Base-by-base conservation (phyloP, 35 echinoderm and acorn worm species). In the Anneissia japonica region DNA sequence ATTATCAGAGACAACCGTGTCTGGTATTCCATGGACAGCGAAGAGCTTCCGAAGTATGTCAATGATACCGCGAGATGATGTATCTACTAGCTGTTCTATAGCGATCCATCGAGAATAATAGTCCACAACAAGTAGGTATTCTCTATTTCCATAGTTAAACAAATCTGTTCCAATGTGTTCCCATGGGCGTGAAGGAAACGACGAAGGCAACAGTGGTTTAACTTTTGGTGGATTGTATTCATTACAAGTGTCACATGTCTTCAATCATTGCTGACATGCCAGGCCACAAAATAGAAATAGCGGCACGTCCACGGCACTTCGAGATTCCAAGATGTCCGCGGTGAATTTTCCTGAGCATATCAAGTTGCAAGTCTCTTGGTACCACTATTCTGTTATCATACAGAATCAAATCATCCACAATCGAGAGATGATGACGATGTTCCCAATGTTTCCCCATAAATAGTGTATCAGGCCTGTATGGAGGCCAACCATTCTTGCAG, bases 151-250 rank as follows among this genome's bases (percentile, higher is more conserved):
- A 30, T 30, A 73, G 1, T 89, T 34, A 46, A 89, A 83, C 32
- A 89, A 38, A 36, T 89, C 87, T 19, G 38, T 90, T 29, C 76
- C 75, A 37, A 85, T 12, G 10, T 83, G 37, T 56, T 91, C 39
- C 89, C 89, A 91, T 78, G 89, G 89, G 16, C 89, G 37, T 38
- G 38, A 56, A 55, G 89, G 89, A 34, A 91, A 86, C 6, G 82
- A 85, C 29, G 89, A 43, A 16, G 82, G 74, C 74, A 91, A 80
- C 28, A 91, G 56, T 45, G 83, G 89, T 79, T 91, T 83, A 12
- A 43, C 51, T 33, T 32, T 78, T 35, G 79, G 29, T 56, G 73
- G 82, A 26, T 76, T 35, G 72, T 86, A 31, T 40, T 55, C 79
- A 26, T 76, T 74, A 81, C 89, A 91, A 13, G 46, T 85, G 37